Evolutionary conservation across 2,888 invertebrate genomes (phyloP), one percentile per base, ranked within the genome.

Genomic region (Linnaemya vulpina): DNA sequence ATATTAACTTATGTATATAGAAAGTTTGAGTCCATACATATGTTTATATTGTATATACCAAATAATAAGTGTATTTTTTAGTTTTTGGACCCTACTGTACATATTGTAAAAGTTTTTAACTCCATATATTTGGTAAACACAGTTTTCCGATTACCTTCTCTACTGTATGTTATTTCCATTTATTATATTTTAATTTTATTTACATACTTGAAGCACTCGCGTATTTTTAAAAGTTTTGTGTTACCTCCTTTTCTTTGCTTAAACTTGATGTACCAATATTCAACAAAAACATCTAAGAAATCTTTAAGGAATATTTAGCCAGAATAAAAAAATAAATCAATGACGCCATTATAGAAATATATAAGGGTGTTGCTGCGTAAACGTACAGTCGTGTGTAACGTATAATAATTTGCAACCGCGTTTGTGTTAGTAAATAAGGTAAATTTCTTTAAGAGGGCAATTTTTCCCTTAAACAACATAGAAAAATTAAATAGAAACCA

Each of bases 301-400:
- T 80, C 79, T 80, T 74, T 30, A 60, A 73, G 73, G 73, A 43
- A 78, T 43, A 55, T 40, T 63, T 22, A 53, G 51, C 25, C 58
- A 13, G 38, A 77, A 77, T 17, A 46, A 63, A 43, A 55, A 67
- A 17, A 71, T 20, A 4, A 49, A 35, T 38, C 11, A 60, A 74
- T 55, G 68, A 81, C 81, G 81, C 81, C 81, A 81, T 81, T 70
- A 75, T 63, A 51, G 55, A 81, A 81, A 75, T 43, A 81, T 68
- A 81, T 81, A 81, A 62, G 81, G 81, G 74, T 73, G 68, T 43
- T 68, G 51, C 25, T 60, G 53, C 55, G 35, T 71, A 55, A 22
- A 43, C 35, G 1, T 51, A 20, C 9, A 20, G 51, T 17, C n/a
- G 58, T 74, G 65, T 80, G 55, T 51, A 30, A 30, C 30, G 30